Conservation (phyloP, 2,113 vertebrate genomes). For the Aythya baeri region DNA sequence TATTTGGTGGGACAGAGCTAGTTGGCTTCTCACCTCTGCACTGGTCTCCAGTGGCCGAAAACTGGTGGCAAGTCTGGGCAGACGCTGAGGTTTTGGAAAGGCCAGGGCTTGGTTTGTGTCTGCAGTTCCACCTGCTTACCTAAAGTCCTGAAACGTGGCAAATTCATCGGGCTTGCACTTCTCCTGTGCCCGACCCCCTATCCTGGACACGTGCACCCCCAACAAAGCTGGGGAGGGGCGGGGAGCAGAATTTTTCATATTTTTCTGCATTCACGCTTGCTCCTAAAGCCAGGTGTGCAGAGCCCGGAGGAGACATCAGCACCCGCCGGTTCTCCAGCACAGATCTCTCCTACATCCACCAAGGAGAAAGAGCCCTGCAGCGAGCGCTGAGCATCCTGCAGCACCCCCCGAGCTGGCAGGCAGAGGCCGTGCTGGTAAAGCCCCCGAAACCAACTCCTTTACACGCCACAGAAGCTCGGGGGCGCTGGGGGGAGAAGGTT, state of each 20-base stretch:
- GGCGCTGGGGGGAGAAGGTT: neutral
- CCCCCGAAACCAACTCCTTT: neutral
- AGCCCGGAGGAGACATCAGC: fast-evolving
- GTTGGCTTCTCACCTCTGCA: neutral
- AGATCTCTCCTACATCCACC: constrained; percentile 64
- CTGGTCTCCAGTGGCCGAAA: neutral
- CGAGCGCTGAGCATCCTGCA: constrained; percentile 75
- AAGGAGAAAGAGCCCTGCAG: constrained; percentile 74
- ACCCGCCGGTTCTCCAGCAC: neutral
- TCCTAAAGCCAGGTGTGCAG: neutral
- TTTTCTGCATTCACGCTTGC: neutral
- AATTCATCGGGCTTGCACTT: neutral
- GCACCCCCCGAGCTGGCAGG: constrained; percentile 71
- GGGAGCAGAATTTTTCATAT: neutral
- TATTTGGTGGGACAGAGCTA: neutral
- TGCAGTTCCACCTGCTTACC: neutral
- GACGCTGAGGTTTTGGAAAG: neutral
- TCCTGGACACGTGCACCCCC: fast-evolving
- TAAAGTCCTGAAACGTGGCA: neutral
- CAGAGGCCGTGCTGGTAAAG: constrained; percentile 73
- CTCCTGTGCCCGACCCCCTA: neutral
- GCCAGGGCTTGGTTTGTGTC: neutral
- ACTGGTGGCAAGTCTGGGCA: neutral
- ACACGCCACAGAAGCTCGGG: fast-evolving
- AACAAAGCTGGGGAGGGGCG: neutral